Conservation (phyloP, 2,888 invertebrate genomes). For the Lacanobia wlatinum region DNA sequence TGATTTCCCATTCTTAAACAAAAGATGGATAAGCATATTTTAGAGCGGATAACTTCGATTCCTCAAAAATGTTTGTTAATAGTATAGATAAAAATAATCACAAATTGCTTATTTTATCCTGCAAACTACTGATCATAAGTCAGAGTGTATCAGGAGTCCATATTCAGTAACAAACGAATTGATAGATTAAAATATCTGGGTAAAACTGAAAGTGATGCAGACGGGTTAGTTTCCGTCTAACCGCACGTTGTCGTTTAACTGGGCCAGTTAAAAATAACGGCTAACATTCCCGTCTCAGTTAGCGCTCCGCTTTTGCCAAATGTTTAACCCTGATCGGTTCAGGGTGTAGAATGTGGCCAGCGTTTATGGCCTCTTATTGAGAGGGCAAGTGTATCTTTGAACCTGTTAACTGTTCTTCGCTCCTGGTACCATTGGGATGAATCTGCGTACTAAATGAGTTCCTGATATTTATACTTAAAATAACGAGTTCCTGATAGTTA, state of each 20-base stretch:
- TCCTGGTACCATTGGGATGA: conserved; percentile 23
- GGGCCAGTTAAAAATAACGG: conserved; percentile 85
- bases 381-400: conserved; percentile 13
- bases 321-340: conserved; percentile 71
- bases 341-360: conserved; percentile 59
- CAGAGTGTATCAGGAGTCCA: conserved; percentile 11
- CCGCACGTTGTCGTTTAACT: conserved; percentile 81
- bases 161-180: conserved; percentile 19
- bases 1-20: no score
- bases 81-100: no score
- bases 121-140: background rate
- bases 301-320: conserved; percentile 72
- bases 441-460: background rate
- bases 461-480: no score
- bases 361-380: conserved; percentile 26
- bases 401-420: conserved; percentile 2
- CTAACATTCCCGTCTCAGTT: conserved; percentile 68
- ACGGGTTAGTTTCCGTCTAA: conserved; percentile 74
- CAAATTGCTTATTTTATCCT: background rate
- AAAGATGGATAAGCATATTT: background rate
- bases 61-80: background rate
- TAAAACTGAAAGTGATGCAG: conserved; percentile 61
- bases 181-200: conserved; percentile 41
- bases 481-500: no score
- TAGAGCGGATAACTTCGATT: background rate